phyloP scores from a whole-genome alignment of 2,797 vertebrate species.

The Oryzias sinensis region DNA sequence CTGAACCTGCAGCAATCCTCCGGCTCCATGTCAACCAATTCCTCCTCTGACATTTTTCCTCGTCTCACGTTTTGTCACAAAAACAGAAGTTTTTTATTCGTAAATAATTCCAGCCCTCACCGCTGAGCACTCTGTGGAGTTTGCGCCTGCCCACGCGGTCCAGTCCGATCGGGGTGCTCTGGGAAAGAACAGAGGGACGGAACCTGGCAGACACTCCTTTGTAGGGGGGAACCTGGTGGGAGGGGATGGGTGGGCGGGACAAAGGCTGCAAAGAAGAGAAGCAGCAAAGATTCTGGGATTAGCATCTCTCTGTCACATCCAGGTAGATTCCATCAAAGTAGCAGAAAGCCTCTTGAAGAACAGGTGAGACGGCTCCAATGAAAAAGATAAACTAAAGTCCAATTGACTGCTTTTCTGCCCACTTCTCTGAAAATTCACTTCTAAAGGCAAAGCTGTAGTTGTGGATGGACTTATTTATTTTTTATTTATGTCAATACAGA shows the following conservation, averaged over 20 bases:
- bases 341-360: too few species aligned
- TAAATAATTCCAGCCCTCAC: constrained; percentile 58
- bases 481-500: too few species aligned
- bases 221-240: constrained; percentile 93
- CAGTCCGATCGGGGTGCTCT: constrained; percentile 95
- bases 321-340: not conserved
- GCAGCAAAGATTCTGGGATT: constrained; percentile 30
- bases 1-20: not conserved
- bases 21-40: constrained; percentile 17
- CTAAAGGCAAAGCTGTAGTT: constrained; percentile 2
- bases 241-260: constrained; percentile 87
- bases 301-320: constrained; percentile 6
- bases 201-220: constrained; percentile 90
- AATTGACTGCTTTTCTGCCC: not conserved
- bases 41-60: constrained; percentile 43
- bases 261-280: constrained; percentile 72
- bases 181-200: constrained; percentile 88
- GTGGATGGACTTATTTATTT: too few species aligned
- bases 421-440: not conserved
- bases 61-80: constrained; percentile 31
- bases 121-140: constrained; percentile 78
- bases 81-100: constrained; percentile 6
- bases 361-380: too few species aligned
- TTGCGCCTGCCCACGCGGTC: constrained; percentile 86
- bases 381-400: too few species aligned